A percentile compares a stretch with the other conserved stretches of the same genome.
These are phyloP conservation scores for Camelus bactrianus DNA, from an alignment of 2,113 vertebrate species.

Conservation along the genomic window DNA sequence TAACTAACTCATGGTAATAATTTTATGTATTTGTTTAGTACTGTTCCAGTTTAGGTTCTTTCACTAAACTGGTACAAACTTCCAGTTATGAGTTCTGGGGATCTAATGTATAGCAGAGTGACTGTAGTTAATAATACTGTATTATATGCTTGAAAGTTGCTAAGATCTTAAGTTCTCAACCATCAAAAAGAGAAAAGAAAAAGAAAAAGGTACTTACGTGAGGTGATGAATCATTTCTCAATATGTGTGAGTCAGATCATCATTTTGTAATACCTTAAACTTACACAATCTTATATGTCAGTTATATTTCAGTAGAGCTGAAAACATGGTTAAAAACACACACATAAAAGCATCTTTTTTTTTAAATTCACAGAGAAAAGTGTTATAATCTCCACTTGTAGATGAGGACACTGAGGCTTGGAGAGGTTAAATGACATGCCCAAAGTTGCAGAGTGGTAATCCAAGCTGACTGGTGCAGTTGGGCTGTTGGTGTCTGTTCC, in stretches of 20 bases:
- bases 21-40: conserved; percentile 37
- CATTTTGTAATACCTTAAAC: background rate
- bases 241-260: background rate
- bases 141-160: background rate
- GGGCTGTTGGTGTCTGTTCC: background rate
- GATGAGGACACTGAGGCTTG: background rate
- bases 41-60: background rate
- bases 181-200: too few species aligned
- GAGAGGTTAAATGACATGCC: background rate
- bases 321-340: background rate
- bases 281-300: background rate
- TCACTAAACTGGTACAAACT: background rate
- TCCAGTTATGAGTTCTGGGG: background rate
- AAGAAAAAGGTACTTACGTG: background rate
- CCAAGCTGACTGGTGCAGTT: background rate
- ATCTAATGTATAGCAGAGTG: background rate
- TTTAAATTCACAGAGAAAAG: background rate
- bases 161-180: background rate
- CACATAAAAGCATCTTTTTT: background rate
- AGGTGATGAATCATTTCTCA: background rate
- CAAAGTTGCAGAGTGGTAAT: background rate
- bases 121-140: background rate
- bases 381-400: background rate
- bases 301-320: background rate
- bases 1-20: background rate